Conservation (phyloP, 2,888 invertebrate species). For the Melitaea athalia region DNA sequence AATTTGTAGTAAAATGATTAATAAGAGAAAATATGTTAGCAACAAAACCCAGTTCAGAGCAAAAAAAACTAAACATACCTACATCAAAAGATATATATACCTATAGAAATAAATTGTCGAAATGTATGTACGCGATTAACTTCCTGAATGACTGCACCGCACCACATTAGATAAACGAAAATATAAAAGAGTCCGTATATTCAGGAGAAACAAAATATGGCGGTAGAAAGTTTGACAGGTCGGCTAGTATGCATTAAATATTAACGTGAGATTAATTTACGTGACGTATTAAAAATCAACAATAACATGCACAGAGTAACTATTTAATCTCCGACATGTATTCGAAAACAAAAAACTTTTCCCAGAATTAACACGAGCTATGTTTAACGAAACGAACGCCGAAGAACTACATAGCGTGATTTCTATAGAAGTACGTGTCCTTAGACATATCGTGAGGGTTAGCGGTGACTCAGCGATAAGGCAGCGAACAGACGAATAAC, state of each 20-base stretch:
- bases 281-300: background rate
- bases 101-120: no score
- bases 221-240: no score
- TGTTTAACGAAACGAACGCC: conserved; percentile 21
- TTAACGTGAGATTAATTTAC: background rate
- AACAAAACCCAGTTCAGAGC: background rate
- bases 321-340: conserved; percentile 12
- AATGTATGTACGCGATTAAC: no score
- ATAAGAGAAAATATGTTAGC: background rate
- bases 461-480: conserved; percentile 31
- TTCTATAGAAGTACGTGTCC: conserved; percentile 40
- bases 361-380: conserved; percentile 22
- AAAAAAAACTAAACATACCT: no score
- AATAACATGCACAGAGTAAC: background rate
- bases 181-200: no score
- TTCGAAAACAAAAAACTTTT: conserved; percentile 19
- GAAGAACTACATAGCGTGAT: conserved; percentile 32
- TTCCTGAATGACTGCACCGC: no score
- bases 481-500: background rate
- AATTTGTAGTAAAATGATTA: no score
- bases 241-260: no score
- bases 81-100: background rate
- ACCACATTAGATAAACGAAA: no score
- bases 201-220: no score
- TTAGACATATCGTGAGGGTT: conserved; percentile 29